Evolutionary conservation across 1,140 invertebrate genomes (phyloP).

Genomic region (Bacillus rossius): DNA sequence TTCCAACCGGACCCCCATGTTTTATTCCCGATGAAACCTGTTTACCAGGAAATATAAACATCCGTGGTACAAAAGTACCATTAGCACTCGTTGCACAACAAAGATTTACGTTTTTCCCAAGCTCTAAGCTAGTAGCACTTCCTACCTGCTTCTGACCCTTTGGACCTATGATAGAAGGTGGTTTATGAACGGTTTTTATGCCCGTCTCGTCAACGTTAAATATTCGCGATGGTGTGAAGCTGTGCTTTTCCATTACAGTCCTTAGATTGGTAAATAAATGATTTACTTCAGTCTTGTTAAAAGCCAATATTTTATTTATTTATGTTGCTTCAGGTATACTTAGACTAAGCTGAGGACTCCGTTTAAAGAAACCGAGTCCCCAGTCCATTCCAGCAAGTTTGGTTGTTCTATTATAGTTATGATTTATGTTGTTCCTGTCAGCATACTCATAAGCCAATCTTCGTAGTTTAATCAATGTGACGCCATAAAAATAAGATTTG

Average conservation of each 20-base stretch:
- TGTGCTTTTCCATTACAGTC: too few species aligned
- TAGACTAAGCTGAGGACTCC: neutral
- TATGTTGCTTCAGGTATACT: too few species aligned
- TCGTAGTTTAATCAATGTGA: neutral
- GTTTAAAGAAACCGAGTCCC: neutral
- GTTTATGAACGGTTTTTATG: too few species aligned
- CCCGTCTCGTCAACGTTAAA: constrained; percentile 3
- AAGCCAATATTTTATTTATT: neutral
- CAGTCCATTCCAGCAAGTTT: neutral
- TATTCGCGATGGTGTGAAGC: neutral
- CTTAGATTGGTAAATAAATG: neutral
- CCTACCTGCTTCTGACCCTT: constrained; percentile 36
- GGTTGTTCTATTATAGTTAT: too few species aligned
- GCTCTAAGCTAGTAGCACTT: constrained; percentile 29
- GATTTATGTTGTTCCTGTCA: neutral
- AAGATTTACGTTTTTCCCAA: constrained; percentile 31
- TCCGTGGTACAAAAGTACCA: constrained; percentile 34
- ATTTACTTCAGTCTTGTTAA: neutral
- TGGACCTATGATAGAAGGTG: neutral
- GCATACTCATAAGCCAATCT: neutral
- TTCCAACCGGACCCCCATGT: constrained; percentile 18
- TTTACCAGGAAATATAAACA: constrained; percentile 37
- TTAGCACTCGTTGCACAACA: constrained; percentile 31
- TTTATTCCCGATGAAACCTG: constrained; percentile 30
- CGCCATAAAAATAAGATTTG: neutral